phyloP scores from a whole-genome alignment of 2,113 vertebrate species.

The Stigmatopora argus region DNA sequence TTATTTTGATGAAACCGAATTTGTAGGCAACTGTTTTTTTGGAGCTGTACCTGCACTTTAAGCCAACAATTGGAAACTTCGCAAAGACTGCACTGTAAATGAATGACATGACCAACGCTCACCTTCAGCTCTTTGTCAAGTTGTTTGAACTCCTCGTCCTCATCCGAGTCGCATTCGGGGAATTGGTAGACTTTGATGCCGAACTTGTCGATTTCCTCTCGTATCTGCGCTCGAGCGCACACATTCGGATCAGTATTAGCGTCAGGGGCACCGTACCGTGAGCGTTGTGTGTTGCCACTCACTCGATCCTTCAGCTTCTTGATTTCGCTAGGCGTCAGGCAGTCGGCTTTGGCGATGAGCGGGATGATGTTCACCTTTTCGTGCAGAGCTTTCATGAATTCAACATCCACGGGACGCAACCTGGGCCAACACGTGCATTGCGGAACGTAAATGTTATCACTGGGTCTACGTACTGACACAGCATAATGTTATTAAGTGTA shows the following conservation, averaged over 20 bases:
- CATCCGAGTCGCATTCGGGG: slow-evolving; percentile 91
- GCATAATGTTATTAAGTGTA: too few relatives aligned
- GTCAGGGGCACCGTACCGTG: not conserved
- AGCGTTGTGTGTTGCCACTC: slow-evolving; percentile 38
- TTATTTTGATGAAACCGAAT: too few relatives aligned
- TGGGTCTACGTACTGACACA: too few relatives aligned
- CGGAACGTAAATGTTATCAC: too few relatives aligned
- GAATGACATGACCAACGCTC: slow-evolving; percentile 12
- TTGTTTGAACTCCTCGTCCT: slow-evolving; percentile 94
- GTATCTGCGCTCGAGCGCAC: slow-evolving; percentile 69
- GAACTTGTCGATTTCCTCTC: slow-evolving; percentile 92
- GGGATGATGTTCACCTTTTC: slow-evolving; percentile 98
- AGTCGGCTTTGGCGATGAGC: slow-evolving; percentile 93
- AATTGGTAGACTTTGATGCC: slow-evolving; percentile 96
- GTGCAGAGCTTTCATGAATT: slow-evolving; percentile 96
- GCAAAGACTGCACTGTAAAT: not conserved
- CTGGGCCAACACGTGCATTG: slow-evolving; percentile 55
- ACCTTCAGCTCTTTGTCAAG: slow-evolving; percentile 93
- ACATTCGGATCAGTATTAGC: slow-evolving; percentile 6
- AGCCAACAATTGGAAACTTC: not conserved
- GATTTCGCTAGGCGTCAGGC: slow-evolving; percentile 88
- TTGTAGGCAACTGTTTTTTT: too few relatives aligned
- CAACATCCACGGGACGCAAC: slow-evolving; percentile 90
- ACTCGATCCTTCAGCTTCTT: slow-evolving; percentile 96
- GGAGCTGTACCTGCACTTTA: not conserved